These are phyloP conservation scores for Psylliodes chrysocephalus DNA, from an alignment of 2,888 invertebrate species.

Conservation along the genomic window DNA sequence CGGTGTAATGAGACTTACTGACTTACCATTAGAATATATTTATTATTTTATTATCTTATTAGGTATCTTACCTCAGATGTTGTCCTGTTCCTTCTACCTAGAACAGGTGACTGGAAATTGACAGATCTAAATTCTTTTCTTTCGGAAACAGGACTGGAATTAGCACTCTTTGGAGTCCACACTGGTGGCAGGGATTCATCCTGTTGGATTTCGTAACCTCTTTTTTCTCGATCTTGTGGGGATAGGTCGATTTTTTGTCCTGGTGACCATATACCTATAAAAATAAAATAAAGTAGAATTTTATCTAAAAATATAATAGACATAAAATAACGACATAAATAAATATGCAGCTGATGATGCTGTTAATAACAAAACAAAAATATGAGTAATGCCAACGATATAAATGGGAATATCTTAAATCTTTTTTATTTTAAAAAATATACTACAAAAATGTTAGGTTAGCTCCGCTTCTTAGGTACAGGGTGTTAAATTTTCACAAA, in stretches of 20 bases:
- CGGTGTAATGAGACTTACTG: no score
- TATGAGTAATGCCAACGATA: no score
- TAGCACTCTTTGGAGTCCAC: slow-evolving; percentile 81
- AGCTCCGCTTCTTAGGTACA: no score
- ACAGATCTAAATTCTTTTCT: slow-evolving; percentile 85
- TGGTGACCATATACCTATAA: slow-evolving; percentile 71
- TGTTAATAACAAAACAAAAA: slow-evolving; percentile 18
- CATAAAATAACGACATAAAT: neutral
- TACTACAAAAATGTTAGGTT: no score
- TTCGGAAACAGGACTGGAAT: slow-evolving; percentile 77
- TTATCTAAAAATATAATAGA: no score
- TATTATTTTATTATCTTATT: no score
- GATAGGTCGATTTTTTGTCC: slow-evolving; percentile 60
- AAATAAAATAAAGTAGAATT: neutral
- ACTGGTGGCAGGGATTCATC: slow-evolving; percentile 74
- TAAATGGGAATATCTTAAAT: no score
- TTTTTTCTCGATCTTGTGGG: slow-evolving; percentile 33
- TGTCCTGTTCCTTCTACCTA: slow-evolving; percentile 59
- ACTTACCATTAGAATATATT: no score
- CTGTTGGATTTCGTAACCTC: slow-evolving; percentile 45
- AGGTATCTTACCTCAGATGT: slow-evolving; percentile 50
- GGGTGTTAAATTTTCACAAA: no score
- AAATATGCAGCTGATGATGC: no score
- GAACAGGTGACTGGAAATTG: slow-evolving; percentile 76
- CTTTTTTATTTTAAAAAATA: no score